phyloP scores from a whole-genome alignment of 2,113 vertebrate species.

The Heterotis niloticus region DNA sequence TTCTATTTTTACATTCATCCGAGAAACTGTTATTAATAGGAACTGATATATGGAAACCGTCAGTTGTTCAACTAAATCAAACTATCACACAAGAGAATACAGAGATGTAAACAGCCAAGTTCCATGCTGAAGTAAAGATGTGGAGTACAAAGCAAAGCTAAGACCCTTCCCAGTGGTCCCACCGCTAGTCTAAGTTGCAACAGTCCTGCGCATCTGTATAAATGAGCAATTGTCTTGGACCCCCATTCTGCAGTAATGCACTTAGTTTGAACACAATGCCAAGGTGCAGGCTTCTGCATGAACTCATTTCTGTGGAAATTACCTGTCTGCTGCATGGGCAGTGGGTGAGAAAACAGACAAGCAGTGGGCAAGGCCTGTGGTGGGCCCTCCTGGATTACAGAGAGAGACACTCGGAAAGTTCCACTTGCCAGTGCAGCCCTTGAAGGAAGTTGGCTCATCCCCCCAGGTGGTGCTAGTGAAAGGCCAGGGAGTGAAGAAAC shows the following conservation, averaged over 20 bases:
- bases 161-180: too few relatives aligned
- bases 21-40: neutral
- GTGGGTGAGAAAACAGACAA: neutral
- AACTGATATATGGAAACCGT: neutral
- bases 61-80: neutral
- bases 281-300: neutral
- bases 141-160: neutral
- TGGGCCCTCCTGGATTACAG: too few relatives aligned
- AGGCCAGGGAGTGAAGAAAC: neutral
- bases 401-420: too few relatives aligned
- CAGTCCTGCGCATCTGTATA: neutral
- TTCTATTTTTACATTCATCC: neutral
- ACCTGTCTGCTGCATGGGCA: neutral
- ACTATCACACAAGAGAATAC: conserved; percentile 34
- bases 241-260: neutral
- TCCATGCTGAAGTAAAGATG: conserved; percentile 3
- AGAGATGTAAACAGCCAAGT: conserved; percentile 39
- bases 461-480: neutral
- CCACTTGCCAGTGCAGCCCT: neutral
- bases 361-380: neutral
- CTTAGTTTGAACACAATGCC: neutral
- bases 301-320: neutral
- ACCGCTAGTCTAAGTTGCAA: neutral
- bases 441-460: neutral
- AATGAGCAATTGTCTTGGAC: neutral